Evolutionary conservation across 2,888 invertebrate species (phyloP).

Genomic region (Cataglyphis cursor): DNA sequence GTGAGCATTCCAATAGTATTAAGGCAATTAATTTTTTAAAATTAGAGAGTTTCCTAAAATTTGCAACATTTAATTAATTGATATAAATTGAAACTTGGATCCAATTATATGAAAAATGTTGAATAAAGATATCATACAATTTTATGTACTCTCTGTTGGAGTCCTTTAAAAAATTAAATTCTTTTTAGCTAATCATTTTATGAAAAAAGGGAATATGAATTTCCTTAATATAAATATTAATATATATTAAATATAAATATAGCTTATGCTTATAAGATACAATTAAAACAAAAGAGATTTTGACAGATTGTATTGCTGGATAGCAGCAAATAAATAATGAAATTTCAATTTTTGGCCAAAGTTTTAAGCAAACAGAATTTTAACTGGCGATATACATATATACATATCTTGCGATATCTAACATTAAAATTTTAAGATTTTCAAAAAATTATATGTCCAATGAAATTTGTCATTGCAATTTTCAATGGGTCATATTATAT

Average conservation of each 20-base stretch:
- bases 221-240: neutral
- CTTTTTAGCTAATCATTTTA: neutral
- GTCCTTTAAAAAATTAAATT: neutral
- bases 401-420: neutral
- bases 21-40: slow-evolving; percentile 17
- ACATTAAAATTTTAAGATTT: neutral
- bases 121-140: slow-evolving; percentile 34
- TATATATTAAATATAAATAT: too few species aligned
- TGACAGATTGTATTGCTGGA: neutral
- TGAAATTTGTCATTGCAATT: neutral
- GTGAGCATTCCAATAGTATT: slow-evolving; percentile 40
- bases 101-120: slow-evolving; percentile 10
- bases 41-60: neutral
- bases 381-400: neutral
- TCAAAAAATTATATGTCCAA: neutral
- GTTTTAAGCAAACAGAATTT: neutral
- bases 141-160: neutral
- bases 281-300: neutral
- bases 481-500: neutral
- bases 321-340: neutral
- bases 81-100: neutral
- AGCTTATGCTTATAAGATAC: neutral
- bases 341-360: neutral
- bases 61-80: slow-evolving; percentile 2
- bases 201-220: neutral